Base-by-base conservation (phyloP, 2,797 vertebrate species). In the Coluber constrictor region DNA sequence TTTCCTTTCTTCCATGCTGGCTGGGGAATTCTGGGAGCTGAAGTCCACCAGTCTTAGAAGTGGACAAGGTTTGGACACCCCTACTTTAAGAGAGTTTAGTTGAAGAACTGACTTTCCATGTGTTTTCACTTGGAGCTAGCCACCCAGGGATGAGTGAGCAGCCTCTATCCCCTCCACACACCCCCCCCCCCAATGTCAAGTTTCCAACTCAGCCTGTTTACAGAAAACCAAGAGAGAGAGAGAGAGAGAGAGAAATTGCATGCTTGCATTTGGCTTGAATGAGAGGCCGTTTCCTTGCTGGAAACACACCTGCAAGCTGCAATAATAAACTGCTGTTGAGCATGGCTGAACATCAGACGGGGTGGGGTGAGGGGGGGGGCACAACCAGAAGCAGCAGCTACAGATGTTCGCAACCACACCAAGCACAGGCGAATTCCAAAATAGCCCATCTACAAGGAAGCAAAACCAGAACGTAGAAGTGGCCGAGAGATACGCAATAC, bases 81-180 rank as follows among this genome's bases (percentile, higher is more conserved):
- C 29, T 70, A 13, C 6, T 70, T 32, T 70, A 29, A 63, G 10
- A 9, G 92, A 96, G 95, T 93, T 37, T 90, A 0, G 8, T 94
- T 94, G 94, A 96, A 91, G 32, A 96, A 90, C 93, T 95, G 96
- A 91, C 93, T 95, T 94, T 94, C 94, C 94, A 95, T 66, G 91
- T 95, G 96, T 95, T 95, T 96, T 23, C 92, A 93, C 95, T 96
- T 94, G 94, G 57, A 87, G 93, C 32, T 89, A 92, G n/a, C 74
- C 43, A 32, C 25, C 96, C 94, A 2, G 86, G 93, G 95, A 94
- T 94, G 94, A 92, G 90, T 4, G 54, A 91, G 89, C 88, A 57
- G 25, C 92, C 95, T 92, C 29, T 2, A 47, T 32, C 92, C 32
- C 16, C 91, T 59, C 4, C 37, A 37, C 37, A 1, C 37, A 37